Conservation (phyloP, 2,888 invertebrate species). For the Chrysolina americana region DNA sequence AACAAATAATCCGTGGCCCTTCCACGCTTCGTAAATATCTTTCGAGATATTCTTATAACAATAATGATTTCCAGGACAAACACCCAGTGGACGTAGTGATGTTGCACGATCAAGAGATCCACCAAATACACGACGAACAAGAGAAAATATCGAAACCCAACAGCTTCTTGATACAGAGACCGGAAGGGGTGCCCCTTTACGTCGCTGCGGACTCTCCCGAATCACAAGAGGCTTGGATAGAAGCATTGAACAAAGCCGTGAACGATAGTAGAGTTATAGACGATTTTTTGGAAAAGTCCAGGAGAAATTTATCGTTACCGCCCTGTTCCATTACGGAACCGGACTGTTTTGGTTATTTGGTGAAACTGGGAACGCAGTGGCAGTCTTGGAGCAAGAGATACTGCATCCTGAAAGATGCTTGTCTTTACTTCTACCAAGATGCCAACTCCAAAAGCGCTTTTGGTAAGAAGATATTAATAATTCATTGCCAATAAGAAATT, state of each 20-base stretch:
- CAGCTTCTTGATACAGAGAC: constrained; percentile 78
- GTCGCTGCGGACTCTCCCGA: constrained; percentile 86
- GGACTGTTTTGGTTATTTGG: constrained; percentile 94
- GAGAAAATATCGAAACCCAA: constrained; percentile 77
- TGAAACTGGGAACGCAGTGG: constrained; percentile 88
- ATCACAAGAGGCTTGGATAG: constrained; percentile 72
- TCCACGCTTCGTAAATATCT: no score
- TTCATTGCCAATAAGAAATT: not conserved
- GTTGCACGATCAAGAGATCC: constrained; percentile 85
- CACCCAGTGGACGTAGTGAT: constrained; percentile 93
- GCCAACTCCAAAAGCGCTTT: constrained; percentile 89
- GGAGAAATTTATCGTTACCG: constrained; percentile 86
- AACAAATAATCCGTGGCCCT: no score
- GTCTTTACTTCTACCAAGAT: constrained; percentile 93
- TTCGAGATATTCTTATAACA: no score
- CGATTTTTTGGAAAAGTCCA: constrained; percentile 82
- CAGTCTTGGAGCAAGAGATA: constrained; percentile 93
- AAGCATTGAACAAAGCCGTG: constrained; percentile 81
- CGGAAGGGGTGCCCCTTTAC: constrained; percentile 81
- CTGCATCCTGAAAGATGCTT: constrained; percentile 95
- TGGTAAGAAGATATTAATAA: constrained; percentile 73
- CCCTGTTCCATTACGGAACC: constrained; percentile 85
- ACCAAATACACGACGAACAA: constrained; percentile 73
- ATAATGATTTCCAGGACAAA: constrained; percentile 75
- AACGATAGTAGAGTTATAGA: constrained; percentile 72